These are phyloP conservation scores for Papilio polytes DNA, from an alignment of 1,140 invertebrate genomes.

Conservation along the genomic window DNA sequence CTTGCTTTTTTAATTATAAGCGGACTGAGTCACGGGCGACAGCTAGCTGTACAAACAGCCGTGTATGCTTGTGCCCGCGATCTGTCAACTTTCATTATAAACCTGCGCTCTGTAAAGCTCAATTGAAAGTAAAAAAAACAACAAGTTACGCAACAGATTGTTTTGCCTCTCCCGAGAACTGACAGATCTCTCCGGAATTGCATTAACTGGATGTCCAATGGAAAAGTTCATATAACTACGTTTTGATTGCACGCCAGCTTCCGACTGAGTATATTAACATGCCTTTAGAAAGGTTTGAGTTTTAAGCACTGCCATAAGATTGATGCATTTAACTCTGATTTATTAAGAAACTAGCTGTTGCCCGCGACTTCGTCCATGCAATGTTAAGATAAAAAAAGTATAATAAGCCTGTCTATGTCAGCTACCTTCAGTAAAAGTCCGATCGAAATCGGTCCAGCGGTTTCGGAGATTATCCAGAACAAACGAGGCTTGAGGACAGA, in stretches of 20 bases:
- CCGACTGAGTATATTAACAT: background rate
- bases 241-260: background rate
- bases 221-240: constrained; percentile 1
- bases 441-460: too few species aligned
- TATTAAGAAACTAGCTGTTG: too few species aligned
- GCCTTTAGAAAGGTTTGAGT: background rate
- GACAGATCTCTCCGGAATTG: constrained; percentile 3
- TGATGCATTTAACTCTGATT: too few species aligned
- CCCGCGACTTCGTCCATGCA: too few species aligned
- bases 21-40: too few species aligned
- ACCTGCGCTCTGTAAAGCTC: constrained; percentile 21
- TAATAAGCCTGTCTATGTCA: too few species aligned
- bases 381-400: too few species aligned
- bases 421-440: too few species aligned
- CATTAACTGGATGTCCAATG: background rate
- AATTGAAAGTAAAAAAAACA: constrained; percentile 26
- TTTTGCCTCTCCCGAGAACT: background rate
- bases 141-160: constrained; percentile 8
- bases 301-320: too few species aligned
- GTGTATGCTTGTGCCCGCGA: background rate
- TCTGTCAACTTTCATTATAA: constrained; percentile 15
- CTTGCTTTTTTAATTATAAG: too few species aligned
- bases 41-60: background rate
- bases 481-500: too few species aligned
- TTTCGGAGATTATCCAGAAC: too few species aligned